These are phyloP conservation scores for Thereuonema tuberculata DNA, from an alignment of 1,140 invertebrate genomes.

Conservation along the genomic window DNA sequence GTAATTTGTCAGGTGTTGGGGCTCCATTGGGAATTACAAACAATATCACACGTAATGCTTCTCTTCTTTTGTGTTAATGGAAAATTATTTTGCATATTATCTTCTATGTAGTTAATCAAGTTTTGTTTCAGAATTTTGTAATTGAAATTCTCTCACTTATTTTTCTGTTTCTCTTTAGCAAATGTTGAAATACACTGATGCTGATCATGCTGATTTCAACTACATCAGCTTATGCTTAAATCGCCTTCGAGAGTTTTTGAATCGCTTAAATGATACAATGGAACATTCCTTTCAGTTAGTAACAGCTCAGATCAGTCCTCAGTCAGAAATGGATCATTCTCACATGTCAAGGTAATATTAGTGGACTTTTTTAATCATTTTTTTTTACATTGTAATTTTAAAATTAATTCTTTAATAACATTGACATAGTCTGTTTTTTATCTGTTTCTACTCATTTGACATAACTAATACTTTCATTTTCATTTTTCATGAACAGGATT, in stretches of 20 bases:
- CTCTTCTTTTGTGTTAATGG: no score
- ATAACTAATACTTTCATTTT: neutral
- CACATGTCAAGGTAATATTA: neutral
- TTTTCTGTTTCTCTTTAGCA: slow-evolving; percentile 15
- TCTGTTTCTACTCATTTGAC: neutral
- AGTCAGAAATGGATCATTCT: slow-evolving; percentile 8
- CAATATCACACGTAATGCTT: no score
- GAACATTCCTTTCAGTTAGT: slow-evolving; percentile 32
- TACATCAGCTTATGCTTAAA: slow-evolving; percentile 25
- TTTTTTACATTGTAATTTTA: neutral
- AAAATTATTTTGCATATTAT: no score
- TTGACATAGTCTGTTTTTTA: neutral
- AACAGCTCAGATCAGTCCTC: slow-evolving; percentile 20
- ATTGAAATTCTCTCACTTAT: no score
- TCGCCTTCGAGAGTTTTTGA: slow-evolving; percentile 27
- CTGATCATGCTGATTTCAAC: slow-evolving; percentile 25
- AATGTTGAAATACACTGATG: slow-evolving; percentile 28
- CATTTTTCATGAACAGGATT: neutral
- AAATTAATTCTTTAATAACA: neutral
- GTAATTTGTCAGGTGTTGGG: no score
- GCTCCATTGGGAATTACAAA: no score
- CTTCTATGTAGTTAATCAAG: no score
- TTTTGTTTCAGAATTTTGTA: no score
- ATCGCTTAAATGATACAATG: slow-evolving; percentile 30
- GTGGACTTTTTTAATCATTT: neutral